Evolutionary conservation across 2,888 invertebrate species (phyloP).

Genomic region (Folsomia manolachei): DNA sequence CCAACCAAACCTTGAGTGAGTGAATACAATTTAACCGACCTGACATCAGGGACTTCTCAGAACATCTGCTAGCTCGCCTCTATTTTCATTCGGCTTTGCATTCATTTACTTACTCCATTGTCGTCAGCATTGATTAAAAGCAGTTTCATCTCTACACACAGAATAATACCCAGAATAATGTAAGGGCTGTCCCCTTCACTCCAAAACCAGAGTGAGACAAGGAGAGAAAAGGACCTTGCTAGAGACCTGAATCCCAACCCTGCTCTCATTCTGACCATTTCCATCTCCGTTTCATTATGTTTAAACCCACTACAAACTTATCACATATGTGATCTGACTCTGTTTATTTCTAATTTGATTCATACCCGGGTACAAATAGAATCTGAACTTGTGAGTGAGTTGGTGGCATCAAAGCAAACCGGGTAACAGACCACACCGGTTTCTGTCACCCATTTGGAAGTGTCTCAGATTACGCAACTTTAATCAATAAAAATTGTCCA

Average conservation of each 20-base stretch:
- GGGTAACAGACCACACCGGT: no score
- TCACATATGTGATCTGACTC: constrained; percentile 23
- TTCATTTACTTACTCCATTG: not conserved
- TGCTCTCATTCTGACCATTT: not conserved
- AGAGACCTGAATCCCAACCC: not conserved
- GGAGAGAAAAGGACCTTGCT: not conserved
- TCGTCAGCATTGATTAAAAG: constrained; percentile 1
- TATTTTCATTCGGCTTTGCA: not conserved
- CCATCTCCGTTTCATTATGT: not conserved
- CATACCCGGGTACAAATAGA: no score
- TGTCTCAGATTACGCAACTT: not conserved
- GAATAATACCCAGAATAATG: not conserved
- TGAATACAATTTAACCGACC: no score
- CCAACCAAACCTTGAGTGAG: not conserved
- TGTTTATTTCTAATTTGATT: constrained; percentile 20
- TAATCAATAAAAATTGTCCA: not conserved
- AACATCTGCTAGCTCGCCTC: not conserved
- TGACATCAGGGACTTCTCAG: not conserved
- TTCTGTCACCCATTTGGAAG: no score
- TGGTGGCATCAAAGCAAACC: no score
- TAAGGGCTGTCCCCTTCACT: not conserved
- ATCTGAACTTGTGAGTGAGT: no score
- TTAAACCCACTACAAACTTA: constrained; percentile 5
- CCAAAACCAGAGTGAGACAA: not conserved
- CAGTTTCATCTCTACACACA: not conserved